Base-by-base conservation (phyloP, 2,113 vertebrate genomes). In the Baryphthengus martii region DNA sequence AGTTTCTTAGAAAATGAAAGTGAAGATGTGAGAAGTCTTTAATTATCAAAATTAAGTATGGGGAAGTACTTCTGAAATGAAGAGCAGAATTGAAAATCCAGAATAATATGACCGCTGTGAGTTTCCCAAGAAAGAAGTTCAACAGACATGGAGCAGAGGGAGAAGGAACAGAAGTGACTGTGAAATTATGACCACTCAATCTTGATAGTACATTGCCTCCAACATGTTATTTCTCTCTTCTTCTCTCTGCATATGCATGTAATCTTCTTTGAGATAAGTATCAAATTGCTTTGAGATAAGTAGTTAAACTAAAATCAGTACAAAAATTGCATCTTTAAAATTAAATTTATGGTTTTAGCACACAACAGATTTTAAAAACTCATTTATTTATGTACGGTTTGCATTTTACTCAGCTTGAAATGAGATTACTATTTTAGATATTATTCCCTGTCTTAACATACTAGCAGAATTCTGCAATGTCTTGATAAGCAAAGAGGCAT, bases 231-330 rank as follows among this genome's bases (percentile, higher is more conserved):
- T 93, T 71, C 39, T 50, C 49, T 45, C 4, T 62, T 21, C 8
- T 33, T n/a, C 13, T 44, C 19, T 66, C 55, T 72, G 33, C 25
- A 58, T 20, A 52, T 42, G 62, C 16, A 37, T 26, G n/a, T 23
- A 78, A 58, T 50, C n/a, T 82, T 89, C 62, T 88, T 8, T 79
- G 63, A 17, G n/a, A n/a, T n/a, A n/a, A n/a, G n/a, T n/a, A n/a
- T n/a, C n/a, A n/a, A n/a, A n/a, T n/a, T 10, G 25, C 14, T 39
- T 35, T 14, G 6, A 75, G 17, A 33, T 21, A 88, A 20, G 25
- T 7, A 80, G 12, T 26, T 7, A 77, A 84, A 82, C 47, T 2
- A 61, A 86, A 85, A 76, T 50, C 15, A 39, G 25, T 21, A 70
- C 49, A 73, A 88, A 90, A 81, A 55, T 3, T 21, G 4, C 4